These are phyloP conservation scores for Sialia sialis DNA, from an alignment of 2,113 vertebrate species.

Conservation along the genomic window DNA sequence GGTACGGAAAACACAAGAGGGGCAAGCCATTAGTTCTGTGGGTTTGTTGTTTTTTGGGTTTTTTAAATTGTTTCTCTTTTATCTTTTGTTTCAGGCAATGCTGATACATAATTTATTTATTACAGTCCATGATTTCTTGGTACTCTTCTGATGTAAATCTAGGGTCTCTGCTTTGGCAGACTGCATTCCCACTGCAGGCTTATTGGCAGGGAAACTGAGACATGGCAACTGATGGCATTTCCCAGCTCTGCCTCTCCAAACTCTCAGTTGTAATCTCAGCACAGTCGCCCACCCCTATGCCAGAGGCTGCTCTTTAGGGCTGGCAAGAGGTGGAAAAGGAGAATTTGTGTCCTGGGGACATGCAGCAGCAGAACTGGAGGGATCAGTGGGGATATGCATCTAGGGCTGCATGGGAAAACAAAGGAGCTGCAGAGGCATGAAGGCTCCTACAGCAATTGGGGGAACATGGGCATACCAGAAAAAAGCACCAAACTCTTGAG, in stretches of 20 bases:
- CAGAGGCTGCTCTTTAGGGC: background rate
- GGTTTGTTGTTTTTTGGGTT: background rate
- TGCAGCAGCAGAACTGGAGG: background rate
- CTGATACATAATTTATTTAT: background rate
- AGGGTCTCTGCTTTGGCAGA: background rate
- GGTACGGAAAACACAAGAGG: background rate
- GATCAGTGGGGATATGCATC: background rate
- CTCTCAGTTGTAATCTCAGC: background rate
- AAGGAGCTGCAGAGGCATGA: background rate
- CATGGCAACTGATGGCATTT: fast-evolving
- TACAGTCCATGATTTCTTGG: background rate
- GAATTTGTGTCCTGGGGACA: fast-evolving
- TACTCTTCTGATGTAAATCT: background rate
- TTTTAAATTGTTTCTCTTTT: background rate
- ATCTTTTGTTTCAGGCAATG: background rate
- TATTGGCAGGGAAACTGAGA: background rate
- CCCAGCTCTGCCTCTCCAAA: background rate
- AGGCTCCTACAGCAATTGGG: background rate
- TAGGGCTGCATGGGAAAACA: background rate
- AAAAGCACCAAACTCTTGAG: background rate
- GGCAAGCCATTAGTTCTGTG: background rate
- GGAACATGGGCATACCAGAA: background rate
- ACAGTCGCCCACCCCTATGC: fast-evolving
- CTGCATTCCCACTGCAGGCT: background rate
- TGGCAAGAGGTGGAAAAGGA: background rate